phyloP scores from a whole-genome alignment of 2,113 vertebrate genomes.

The Chloebia gouldiae region DNA sequence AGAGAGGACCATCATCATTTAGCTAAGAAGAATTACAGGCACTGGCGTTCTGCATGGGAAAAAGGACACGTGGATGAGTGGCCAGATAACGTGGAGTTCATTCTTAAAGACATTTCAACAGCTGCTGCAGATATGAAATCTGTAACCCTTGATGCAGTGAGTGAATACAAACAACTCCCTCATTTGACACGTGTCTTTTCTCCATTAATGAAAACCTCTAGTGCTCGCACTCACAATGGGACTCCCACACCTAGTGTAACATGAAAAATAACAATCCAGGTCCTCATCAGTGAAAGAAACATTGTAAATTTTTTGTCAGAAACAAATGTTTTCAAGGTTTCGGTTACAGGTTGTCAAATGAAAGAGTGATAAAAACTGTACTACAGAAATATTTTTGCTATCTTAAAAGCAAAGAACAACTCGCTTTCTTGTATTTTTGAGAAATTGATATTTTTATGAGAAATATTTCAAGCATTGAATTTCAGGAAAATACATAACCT shows the following conservation, averaged over 20 bases:
- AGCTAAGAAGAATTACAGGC: constrained; percentile 82
- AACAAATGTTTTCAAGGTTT: neutral
- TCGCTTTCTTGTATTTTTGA: neutral
- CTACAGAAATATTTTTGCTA: neutral
- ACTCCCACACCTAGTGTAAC: neutral
- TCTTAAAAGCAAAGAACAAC: neutral
- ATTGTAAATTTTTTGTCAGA: neutral
- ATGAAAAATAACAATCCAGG: neutral
- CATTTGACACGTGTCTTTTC: neutral
- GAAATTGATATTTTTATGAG: neutral
- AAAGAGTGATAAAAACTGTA: neutral
- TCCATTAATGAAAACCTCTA: neutral
- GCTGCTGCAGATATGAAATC: constrained; percentile 75
- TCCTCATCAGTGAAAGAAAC: neutral
- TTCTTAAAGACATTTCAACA: constrained; percentile 76
- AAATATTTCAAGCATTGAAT: neutral
- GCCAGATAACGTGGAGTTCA: constrained; percentile 88
- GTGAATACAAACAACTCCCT: constrained; percentile 64
- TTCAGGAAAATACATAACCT: neutral
- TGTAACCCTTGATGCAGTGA: constrained; percentile 81
- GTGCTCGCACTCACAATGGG: neutral
- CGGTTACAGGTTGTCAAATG: neutral
- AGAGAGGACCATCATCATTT: constrained; percentile 82
- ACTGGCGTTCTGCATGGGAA: constrained; percentile 83
- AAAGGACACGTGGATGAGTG: constrained; percentile 76